Conservation (phyloP, 2,888 invertebrate species). For the Diadegma fenestrale region DNA sequence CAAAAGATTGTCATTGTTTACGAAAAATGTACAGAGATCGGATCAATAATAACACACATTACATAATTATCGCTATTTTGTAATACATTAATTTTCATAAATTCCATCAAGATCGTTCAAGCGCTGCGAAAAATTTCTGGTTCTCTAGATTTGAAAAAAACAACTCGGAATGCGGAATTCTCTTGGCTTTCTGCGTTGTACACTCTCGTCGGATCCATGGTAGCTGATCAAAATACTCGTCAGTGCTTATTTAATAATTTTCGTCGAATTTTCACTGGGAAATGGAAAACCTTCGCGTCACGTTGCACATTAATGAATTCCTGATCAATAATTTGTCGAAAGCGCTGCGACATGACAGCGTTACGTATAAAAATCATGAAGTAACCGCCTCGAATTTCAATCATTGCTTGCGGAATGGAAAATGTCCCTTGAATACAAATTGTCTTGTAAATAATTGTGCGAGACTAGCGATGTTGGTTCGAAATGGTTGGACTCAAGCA, state of each 20-base stretch:
- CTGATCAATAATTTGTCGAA: conserved; percentile 27
- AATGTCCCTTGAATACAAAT: conserved; percentile 49
- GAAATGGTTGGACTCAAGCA: conserved; percentile 40
- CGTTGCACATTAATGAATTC: not conserved
- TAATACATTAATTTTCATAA: not conserved
- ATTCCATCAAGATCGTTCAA: not conserved
- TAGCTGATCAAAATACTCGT: not conserved
- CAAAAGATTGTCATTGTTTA: not conserved
- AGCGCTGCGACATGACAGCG: conserved; percentile 2
- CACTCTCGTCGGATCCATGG: not conserved
- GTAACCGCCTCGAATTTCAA: not conserved
- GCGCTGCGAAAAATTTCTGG: not conserved
- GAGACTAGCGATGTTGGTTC: conserved; percentile 22
- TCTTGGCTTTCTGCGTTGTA: not conserved
- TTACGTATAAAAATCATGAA: not conserved
- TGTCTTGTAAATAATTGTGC: conserved; percentile 65
- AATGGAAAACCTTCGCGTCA: not conserved
- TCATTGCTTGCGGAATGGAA: conserved; percentile 6
- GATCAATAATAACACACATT: conserved; percentile 7
- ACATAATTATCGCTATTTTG: not conserved
- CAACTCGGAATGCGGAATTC: not conserved
- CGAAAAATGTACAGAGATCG: conserved; percentile 8
- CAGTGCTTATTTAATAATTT: not conserved
- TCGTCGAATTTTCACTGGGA: not conserved
- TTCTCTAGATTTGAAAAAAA: not conserved